Base-by-base conservation (phyloP, 2,797 vertebrate genomes). In the Discoglossus pictus region DNA sequence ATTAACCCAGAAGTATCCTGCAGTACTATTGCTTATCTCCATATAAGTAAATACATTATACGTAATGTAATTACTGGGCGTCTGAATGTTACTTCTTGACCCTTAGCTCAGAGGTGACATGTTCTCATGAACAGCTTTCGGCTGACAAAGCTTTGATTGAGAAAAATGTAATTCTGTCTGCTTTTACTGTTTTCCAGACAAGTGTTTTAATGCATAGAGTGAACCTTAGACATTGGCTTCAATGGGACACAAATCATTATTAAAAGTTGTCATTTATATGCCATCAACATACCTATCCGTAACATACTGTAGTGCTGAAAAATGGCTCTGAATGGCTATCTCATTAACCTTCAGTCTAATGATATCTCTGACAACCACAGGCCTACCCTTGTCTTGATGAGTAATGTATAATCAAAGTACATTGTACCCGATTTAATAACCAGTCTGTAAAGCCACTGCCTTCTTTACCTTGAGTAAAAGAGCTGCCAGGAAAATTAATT, bases 281-380 rank as follows among this genome's bases (percentile, higher is more conserved):
- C 36, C 48, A 64, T 64, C 48, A 43, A 64, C 36, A 31, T 68
- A 51, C 55, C 47, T 59, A 48, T 68, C 55, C 42, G 38, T 34
- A 60, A 61, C 44, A 31, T n/a, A n/a, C n/a, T n/a, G n/a, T n/a
- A 46, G 15, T 43, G 18, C 54, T 62, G 50, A 63, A 52, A 63
- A 62, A 62, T 63, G 36, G 42, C 35, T 31, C 13, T 20, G 50
- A 47, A 52, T 47, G 38, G 24, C 31, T 70, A 46, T 63, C 59
- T 70, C 67, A 63, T 70, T 70, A 70, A 70, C 67, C 59, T 70
- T 53, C 36, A 61, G 40, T 70, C 58, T 55, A 61, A 70, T 69
- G 67, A 61, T 60, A 70, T 62, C 59, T 70, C 16, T 70, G 67
- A 70, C 59, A 70, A 55, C 59, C 67, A 70, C 34, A 55, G 59